A percentile compares a stretch with the other conserved stretches of the same genome.
phyloP scores from a whole-genome alignment of 2,888 invertebrate genomes.

The Meandrusa payeni region DNA sequence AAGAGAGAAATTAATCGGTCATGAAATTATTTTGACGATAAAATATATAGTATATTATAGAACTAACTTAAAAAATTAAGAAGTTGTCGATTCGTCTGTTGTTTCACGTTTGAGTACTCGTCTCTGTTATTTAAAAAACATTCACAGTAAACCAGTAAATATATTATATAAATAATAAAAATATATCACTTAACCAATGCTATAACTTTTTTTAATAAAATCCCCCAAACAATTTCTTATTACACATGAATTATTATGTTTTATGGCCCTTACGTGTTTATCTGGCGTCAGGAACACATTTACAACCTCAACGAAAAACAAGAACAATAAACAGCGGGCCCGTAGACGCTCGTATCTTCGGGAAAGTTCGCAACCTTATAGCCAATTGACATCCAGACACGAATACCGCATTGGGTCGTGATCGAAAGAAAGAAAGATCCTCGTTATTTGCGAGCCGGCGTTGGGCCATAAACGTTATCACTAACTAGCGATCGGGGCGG shows the following conservation, averaged over 20 bases:
- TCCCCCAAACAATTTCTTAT: too few relatives aligned
- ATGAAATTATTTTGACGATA: too few relatives aligned
- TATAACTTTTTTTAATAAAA: too few relatives aligned
- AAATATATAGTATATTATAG: too few relatives aligned
- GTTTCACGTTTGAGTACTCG: too few relatives aligned
- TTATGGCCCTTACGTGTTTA: slow-evolving; percentile 40
- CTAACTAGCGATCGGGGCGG: slow-evolving; percentile 76
- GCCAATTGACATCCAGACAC: slow-evolving; percentile 75
- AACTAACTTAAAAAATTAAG: too few relatives aligned
- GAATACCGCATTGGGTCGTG: slow-evolving; percentile 65
- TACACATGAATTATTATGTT: slow-evolving; percentile 26
- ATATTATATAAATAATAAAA: too few relatives aligned
- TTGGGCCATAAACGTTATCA: slow-evolving; percentile 73
- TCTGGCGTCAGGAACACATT: slow-evolving; percentile 48
- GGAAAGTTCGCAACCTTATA: slow-evolving; percentile 64
- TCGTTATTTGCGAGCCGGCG: slow-evolving; percentile 63
- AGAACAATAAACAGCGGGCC: slow-evolving; percentile 44
- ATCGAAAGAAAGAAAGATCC: slow-evolving; percentile 67
- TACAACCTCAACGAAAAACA: slow-evolving; percentile 45
- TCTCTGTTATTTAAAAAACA: too few relatives aligned
- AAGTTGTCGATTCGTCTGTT: too few relatives aligned
- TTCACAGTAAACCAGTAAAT: too few relatives aligned
- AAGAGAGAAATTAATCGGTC: too few relatives aligned
- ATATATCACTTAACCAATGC: too few relatives aligned
- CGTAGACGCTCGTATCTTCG: slow-evolving; percentile 34